These are phyloP conservation scores for Otocyon megalotis DNA, from an alignment of 2,113 vertebrate genomes.

Conservation along the genomic window DNA sequence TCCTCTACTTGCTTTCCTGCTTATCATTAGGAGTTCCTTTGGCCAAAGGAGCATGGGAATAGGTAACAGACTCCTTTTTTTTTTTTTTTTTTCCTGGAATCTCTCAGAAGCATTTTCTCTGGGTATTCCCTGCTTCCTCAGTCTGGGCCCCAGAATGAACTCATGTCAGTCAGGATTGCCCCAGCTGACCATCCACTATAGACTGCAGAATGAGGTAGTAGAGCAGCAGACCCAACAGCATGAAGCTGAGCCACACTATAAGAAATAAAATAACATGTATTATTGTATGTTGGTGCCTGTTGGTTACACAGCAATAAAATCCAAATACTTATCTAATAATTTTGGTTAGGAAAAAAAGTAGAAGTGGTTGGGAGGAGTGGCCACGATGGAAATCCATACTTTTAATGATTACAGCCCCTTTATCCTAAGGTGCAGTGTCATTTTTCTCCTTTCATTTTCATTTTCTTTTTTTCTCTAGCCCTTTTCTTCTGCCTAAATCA, in stretches of 20 bases:
- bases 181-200: fast-evolving
- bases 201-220: fast-evolving
- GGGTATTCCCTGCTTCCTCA: not conserved
- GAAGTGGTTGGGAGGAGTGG: not conserved
- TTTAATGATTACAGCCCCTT: not conserved
- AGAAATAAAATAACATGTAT: not conserved
- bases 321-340: not conserved
- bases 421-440: not conserved
- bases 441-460: not conserved
- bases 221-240: not conserved
- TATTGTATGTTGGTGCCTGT: not conserved
- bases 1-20: not conserved
- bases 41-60: not conserved
- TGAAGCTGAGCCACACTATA: not conserved
- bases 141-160: not conserved
- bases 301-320: not conserved
- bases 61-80: not conserved
- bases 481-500: not conserved
- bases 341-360: not conserved
- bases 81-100: not conserved
- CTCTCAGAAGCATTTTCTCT: not conserved
- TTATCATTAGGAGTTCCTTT: not conserved
- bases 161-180: not conserved
- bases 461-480: not conserved
- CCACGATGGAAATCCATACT: not conserved